phyloP scores from a whole-genome alignment of 2,113 vertebrate species.

The Nothocercus nigrocapillus region DNA sequence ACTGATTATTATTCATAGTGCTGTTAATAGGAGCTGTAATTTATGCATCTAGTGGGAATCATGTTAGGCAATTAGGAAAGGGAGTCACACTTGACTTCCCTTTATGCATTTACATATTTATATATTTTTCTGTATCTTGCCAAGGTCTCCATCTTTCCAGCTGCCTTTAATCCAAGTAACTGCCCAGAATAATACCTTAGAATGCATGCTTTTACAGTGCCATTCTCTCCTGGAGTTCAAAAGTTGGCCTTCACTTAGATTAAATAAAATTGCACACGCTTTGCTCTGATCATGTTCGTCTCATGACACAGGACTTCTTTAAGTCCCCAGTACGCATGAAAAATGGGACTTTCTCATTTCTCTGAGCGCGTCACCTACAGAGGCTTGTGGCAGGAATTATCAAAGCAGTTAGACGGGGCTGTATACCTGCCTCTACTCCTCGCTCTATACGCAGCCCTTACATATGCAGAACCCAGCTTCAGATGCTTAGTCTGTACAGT shows the following conservation, averaged over 20 bases:
- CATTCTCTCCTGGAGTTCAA: background rate
- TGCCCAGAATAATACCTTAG: conserved; percentile 6
- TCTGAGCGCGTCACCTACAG: background rate
- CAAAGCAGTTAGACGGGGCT: background rate
- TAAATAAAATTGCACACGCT: background rate
- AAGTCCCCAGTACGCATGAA: background rate
- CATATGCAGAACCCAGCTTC: background rate
- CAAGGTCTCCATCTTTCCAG: conserved; percentile 44
- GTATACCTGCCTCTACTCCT: background rate
- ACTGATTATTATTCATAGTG: conserved; percentile 85
- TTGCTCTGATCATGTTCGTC: background rate
- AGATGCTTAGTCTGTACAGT: background rate
- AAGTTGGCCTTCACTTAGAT: conserved; percentile 14
- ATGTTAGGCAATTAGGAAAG: conserved; percentile 80
- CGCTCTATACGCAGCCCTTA: background rate
- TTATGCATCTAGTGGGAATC: conserved; percentile 83
- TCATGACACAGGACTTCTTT: background rate
- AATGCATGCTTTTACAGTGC: background rate
- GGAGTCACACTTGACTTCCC: conserved; percentile 78
- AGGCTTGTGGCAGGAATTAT: background rate
- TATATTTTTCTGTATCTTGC: conserved; percentile 64
- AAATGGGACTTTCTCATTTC: conserved; percentile 11
- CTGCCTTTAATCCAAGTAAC: conserved; percentile 38
- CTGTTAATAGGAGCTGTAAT: conserved; percentile 81
- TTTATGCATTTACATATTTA: conserved; percentile 74